Evolutionary conservation across 2,113 vertebrate species (phyloP).

Genomic region (Takifugu bimaculatus): DNA sequence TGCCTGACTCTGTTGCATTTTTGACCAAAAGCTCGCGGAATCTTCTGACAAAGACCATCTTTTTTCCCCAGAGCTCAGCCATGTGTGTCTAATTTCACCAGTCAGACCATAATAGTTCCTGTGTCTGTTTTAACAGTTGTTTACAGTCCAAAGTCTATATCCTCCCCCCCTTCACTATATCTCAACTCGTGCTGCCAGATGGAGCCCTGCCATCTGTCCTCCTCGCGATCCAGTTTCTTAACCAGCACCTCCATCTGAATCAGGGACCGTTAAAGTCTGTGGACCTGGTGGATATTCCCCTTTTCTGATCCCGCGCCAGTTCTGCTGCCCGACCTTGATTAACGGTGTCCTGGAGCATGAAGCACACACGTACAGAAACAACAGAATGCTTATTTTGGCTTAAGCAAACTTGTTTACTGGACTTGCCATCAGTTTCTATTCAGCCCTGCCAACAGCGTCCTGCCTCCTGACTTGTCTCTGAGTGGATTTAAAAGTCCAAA

Average conservation of each 20-base stretch:
- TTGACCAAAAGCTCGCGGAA: background rate
- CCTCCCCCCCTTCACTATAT: conserved; percentile 33
- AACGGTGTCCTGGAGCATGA: no score
- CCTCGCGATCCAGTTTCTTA: background rate
- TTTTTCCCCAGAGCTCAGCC: no score
- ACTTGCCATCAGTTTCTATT: conserved; percentile 6
- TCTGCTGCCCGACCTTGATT: background rate
- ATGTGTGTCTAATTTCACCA: no score
- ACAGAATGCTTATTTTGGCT: conserved; percentile 25
- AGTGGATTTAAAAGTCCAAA: background rate
- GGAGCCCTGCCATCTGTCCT: background rate
- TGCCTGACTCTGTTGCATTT: background rate
- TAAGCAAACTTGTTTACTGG: background rate
- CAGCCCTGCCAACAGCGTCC: background rate
- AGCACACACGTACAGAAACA: background rate
- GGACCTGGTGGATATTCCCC: conserved; percentile 19
- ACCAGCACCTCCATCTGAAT: background rate
- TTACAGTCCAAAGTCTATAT: conserved; percentile 18
- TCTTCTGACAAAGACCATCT: no score
- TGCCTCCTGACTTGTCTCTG: background rate
- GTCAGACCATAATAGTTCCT: no score
- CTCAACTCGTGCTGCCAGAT: conserved; percentile 27
- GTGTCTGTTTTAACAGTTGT: conserved; percentile 6
- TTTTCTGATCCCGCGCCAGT: conserved; percentile 1
- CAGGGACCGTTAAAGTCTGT: background rate